Conservation (phyloP, 1,140 invertebrate genomes). For the Thalassaphorura encarpata region DNA sequence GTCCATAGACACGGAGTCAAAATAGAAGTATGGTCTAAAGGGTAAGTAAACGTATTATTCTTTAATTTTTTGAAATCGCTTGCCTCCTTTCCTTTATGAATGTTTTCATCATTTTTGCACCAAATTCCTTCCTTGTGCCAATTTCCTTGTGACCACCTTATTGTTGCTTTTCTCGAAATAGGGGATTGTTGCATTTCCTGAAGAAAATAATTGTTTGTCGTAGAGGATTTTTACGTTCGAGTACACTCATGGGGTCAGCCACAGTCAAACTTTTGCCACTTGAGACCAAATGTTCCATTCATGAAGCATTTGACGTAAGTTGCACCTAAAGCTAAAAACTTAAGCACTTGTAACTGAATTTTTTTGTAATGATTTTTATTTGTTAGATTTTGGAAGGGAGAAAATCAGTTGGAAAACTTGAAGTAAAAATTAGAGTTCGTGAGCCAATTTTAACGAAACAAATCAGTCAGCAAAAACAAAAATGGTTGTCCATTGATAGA, state of each 20-base stretch:
- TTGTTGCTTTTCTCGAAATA: slow-evolving; percentile 3
- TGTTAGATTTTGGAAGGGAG: slow-evolving; percentile 76
- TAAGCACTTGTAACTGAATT: not conserved
- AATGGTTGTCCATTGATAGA: slow-evolving; percentile 68
- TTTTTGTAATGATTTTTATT: slow-evolving; percentile 6
- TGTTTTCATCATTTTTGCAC: no score
- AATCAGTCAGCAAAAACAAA: slow-evolving; percentile 78
- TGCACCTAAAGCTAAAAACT: no score
- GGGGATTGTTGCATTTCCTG: slow-evolving; percentile 7
- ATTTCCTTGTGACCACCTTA: no score
- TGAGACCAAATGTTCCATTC: slow-evolving; percentile 73
- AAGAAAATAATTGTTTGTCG: slow-evolving; percentile 28
- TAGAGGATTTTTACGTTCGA: slow-evolving; percentile 81
- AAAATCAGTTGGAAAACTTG: slow-evolving; percentile 74
- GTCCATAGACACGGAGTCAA: slow-evolving; percentile 83
- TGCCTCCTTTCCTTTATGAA: slow-evolving; percentile 7
- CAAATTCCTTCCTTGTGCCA: slow-evolving; percentile 1
- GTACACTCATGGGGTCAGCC: slow-evolving; percentile 72
- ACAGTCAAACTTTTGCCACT: slow-evolving; percentile 72
- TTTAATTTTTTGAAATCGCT: slow-evolving; percentile 1
- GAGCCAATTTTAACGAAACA: slow-evolving; percentile 83
- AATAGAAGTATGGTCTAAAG: slow-evolving; percentile 82
- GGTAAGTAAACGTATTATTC: slow-evolving; percentile 53
- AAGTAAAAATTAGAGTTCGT: slow-evolving; percentile 80
- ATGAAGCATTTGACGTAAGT: slow-evolving; percentile 85